Percentiles rank a stretch among this genome's conserved stretches.
Evolutionary conservation across 2,888 invertebrate species (phyloP).

Genomic region (Pardosa pseudoannulata): DNA sequence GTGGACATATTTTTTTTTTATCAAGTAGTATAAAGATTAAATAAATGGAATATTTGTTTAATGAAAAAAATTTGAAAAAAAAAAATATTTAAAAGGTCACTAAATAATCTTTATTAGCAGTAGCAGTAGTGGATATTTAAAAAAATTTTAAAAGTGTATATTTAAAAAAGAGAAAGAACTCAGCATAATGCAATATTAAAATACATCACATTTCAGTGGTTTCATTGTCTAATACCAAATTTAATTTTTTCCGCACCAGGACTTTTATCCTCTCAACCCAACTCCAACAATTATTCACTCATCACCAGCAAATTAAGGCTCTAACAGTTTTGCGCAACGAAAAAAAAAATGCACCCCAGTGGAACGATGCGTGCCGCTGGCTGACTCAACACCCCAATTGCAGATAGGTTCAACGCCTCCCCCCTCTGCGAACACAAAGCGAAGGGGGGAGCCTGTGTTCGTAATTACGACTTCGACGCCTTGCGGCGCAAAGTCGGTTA

Average conservation of each 20-base stretch:
- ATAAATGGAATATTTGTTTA: too few relatives aligned
- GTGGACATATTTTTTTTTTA: too few relatives aligned
- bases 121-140: too few relatives aligned
- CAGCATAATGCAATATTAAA: too few relatives aligned
- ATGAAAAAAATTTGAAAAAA: too few relatives aligned
- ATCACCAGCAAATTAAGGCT: slow-evolving; percentile 17
- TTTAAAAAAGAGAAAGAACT: too few relatives aligned
- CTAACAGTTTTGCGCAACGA: slow-evolving; percentile 1
- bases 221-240: neutral
- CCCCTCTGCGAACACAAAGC: neutral
- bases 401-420: slow-evolving; percentile 46
- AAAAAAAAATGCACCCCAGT: slow-evolving; percentile 21
- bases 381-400: slow-evolving; percentile 53
- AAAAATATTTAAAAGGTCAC: too few relatives aligned
- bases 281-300: slow-evolving; percentile 10
- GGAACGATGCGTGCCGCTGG: slow-evolving; percentile 34
- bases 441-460: neutral
- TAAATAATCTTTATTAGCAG: too few relatives aligned
- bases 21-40: too few relatives aligned
- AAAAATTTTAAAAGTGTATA: too few relatives aligned
- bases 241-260: neutral
- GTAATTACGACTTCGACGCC: slow-evolving; percentile 63
- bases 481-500: slow-evolving; percentile 66
- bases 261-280: neutral
- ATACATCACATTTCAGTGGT: neutral